phyloP scores from a whole-genome alignment of 2,113 vertebrate species.

The Merops nubicus region DNA sequence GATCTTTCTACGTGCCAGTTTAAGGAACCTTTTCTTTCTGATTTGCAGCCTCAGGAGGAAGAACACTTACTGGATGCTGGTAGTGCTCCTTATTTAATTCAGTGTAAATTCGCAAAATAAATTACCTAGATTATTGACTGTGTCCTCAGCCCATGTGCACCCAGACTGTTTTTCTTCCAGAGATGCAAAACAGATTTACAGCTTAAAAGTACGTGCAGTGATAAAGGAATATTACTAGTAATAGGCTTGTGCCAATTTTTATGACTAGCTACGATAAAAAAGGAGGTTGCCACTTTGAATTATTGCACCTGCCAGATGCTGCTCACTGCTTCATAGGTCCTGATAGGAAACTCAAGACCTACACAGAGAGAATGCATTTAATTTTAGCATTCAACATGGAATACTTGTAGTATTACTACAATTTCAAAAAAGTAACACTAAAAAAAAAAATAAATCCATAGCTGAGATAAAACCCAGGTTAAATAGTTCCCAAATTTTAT shows the following conservation, averaged over 20 bases:
- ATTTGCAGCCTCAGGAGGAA: conserved; percentile 55
- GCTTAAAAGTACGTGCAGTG: conserved; percentile 36
- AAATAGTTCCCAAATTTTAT: not conserved
- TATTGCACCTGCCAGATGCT: conserved; percentile 53
- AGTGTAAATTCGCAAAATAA: conserved; percentile 69
- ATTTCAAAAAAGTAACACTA: not conserved
- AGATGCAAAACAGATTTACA: conserved; percentile 69
- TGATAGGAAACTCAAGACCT: conserved; percentile 26
- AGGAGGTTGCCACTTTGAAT: conserved; percentile 37
- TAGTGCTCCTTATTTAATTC: conserved; percentile 61
- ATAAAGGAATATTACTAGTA: conserved; percentile 62
- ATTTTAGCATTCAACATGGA: not conserved
- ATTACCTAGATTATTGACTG: conserved; percentile 54
- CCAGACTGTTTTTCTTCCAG: conserved; percentile 31
- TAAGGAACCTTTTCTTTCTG: conserved; percentile 16
- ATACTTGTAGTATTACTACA: not conserved
- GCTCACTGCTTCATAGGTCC: conserved; percentile 1
- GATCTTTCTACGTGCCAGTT: conserved; percentile 26
- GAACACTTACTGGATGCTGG: conserved; percentile 9
- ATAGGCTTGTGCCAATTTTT: conserved; percentile 59
- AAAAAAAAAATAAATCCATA: not conserved
- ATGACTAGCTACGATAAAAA: conserved; percentile 65
- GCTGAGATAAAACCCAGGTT: not conserved
- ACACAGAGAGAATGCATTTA: not conserved
- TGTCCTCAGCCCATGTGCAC: conserved; percentile 28